Evolutionary conservation across 2,888 invertebrate species (phyloP), one percentile per base, ranked within the genome.

Genomic region (Julus scandinavius): DNA sequence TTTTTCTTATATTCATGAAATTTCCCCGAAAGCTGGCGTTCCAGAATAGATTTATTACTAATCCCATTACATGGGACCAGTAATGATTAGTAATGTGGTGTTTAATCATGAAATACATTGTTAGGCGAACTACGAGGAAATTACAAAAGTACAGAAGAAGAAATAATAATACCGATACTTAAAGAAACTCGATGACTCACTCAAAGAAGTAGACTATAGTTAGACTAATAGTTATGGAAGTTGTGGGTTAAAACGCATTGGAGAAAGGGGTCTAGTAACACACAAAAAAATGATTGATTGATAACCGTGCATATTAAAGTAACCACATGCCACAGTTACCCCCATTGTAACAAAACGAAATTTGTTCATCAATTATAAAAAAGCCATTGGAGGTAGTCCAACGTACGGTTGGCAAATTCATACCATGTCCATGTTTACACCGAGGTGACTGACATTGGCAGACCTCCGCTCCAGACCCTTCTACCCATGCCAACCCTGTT

Each of bases 251-350:
- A 72, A 72, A 72, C 20, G 29, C 63, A 72, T 1, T 20, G 63
- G 20, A 72, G 63, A 7, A 72, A 72, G 20, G 20, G 58, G 63
- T 72, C 63, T 72, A 20, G 63, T 20, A 72, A 2, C 20, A 5
- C 20, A 20, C 1, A 29, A 29, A 72, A 20, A 17, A 72, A 72
- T 72, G 63, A 72, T 72, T 72, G 63, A 72, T 72, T 6, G 63
- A 29, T 6, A 72, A 20, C 63, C 20, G 63, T 72, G 63, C 63
- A 72, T 72, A 72, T 72, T n/a, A 72, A 72, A 72, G n/a, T 72
- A 9, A 72, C 63, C 63, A 72, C 63, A 72, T 72, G 63, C 63
- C 63, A 72, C 63, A 72, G 63, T 72, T 72, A 72, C 20, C 63
- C 20, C 63, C 11, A 72, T 72, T 72, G 63, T 9, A 72, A 72